Conservation (phyloP, 2,888 invertebrate species). For the Papilio demoleus region DNA sequence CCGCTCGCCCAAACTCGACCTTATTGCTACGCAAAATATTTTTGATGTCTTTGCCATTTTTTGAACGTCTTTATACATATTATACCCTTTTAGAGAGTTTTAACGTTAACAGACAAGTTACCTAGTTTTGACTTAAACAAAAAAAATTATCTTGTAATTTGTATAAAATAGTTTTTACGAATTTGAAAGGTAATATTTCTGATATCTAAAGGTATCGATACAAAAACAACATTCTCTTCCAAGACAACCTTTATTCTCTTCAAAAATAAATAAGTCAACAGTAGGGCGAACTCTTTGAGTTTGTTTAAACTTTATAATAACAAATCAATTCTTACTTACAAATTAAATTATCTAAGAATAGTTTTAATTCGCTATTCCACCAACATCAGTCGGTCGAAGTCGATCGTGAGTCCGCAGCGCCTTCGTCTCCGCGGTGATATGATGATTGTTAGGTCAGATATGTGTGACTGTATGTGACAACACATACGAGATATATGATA, state of each 20-base stretch:
- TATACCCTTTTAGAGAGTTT: not conserved
- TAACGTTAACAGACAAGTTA: too few relatives aligned
- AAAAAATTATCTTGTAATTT: too few relatives aligned
- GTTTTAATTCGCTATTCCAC: constrained; percentile 63
- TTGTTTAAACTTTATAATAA: constrained; percentile 74
- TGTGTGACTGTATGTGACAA: not conserved
- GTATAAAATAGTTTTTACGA: too few relatives aligned
- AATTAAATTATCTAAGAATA: constrained; percentile 61
- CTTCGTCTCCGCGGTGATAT: not conserved
- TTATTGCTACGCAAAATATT: constrained; percentile 5
- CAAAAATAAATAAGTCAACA: constrained; percentile 81
- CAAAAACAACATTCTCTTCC: constrained; percentile 62
- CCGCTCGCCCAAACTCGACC: constrained; percentile 16
- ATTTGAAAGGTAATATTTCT: too few relatives aligned
- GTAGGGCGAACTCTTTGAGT: constrained; percentile 81
- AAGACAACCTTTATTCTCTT: constrained; percentile 82
- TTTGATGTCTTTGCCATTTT: not conserved
- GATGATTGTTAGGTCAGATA: not conserved
- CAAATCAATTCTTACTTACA: constrained; percentile 71
- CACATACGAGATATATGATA: not conserved
- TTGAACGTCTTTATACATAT: not conserved
- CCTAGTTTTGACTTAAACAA: too few relatives aligned
- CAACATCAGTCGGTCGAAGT: constrained; percentile 63
- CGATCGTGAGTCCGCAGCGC: constrained; percentile 26
- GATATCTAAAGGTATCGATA: constrained; percentile 40